Base-by-base conservation (phyloP, 1,140 invertebrate species). In the Frieseomelitta varia region DNA sequence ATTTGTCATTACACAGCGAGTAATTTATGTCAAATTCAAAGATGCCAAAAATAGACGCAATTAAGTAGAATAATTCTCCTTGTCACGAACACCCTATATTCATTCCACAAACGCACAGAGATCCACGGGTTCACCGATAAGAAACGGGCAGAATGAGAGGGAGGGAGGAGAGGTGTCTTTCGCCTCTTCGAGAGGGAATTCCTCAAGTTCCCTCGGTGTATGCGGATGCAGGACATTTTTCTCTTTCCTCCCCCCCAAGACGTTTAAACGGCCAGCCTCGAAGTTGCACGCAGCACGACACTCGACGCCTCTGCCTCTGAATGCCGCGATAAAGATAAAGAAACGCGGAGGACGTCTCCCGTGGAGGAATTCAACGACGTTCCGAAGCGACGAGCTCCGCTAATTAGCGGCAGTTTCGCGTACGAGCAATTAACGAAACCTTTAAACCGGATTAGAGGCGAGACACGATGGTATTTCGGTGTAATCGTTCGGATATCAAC, bases 401-500 rank as follows among this genome's bases (percentile, higher is more conserved):
- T 88, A 88, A 88, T 88, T 88, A 88, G 63, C 78, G n/a, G 12
- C 56, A 67, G 77, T 87, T 88, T 78, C 61, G 81, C 76, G 72
- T 58, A 85, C 58, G 76, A 51, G 67, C 69, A 78, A 88, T 88
- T 88, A 88, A 81, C 82, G 56, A 53, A 68, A 53, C 56, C 77
- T 71, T 81, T 65, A 56, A 87, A n/a, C 12, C 39, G 47, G 17
- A n/a, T 21, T 24, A 17, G 6, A 53, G 21, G 14, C 1, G 4
- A 61, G 39, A 47, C 39, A 76, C 30, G 30, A 17, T 39, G 12
- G 0, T 12, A 12, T 58, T n/a, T 17, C 12, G 1, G 39, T 30
- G 30, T 55, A 55, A 74, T 74, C 72, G 47, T 30, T 19, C 17
- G 12, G 1, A 30, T n/a, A 30, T 56, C 30, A 56, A 56, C 27